phyloP scores from a whole-genome alignment of 2,888 invertebrate species.

The Apotomis capreana region DNA sequence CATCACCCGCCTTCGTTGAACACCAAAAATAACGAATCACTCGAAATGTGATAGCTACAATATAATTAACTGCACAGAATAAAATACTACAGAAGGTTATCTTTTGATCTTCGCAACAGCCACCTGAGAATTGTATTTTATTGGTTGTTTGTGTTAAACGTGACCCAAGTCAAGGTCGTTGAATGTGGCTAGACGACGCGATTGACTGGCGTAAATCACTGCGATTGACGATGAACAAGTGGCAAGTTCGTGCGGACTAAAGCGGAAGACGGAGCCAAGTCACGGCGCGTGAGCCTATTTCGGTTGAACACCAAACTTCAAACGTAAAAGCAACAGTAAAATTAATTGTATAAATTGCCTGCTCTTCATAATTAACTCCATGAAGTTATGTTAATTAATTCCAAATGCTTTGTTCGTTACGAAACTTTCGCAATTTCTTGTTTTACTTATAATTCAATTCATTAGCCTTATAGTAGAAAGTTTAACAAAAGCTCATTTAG shows the following conservation, averaged over 20 bases:
- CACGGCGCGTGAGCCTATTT: too few species aligned
- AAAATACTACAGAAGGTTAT: too few species aligned
- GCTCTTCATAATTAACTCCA: slow-evolving; percentile 7
- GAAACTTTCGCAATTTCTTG: slow-evolving; percentile 22
- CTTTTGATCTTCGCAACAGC: too few species aligned
- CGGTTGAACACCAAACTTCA: neutral
- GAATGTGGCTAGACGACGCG: too few species aligned
- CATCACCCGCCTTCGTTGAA: slow-evolving; percentile 20
- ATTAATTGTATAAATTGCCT: slow-evolving; percentile 16
- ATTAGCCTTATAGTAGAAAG: slow-evolving; percentile 29
- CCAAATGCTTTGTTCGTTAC: slow-evolving; percentile 11
- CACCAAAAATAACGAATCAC: neutral
- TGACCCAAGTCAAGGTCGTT: too few species aligned
- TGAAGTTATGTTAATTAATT: slow-evolving; percentile 26
- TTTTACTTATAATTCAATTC: slow-evolving; percentile 31
- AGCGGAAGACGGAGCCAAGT: too few species aligned
- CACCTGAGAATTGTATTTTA: too few species aligned
- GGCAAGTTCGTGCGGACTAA: too few species aligned
- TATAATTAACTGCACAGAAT: neutral
- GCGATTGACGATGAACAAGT: too few species aligned
- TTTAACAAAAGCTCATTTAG: slow-evolving; percentile 26
- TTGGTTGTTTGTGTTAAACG: too few species aligned
- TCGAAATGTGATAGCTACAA: neutral
- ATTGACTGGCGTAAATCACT: too few species aligned
- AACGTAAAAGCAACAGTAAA: neutral